Percentiles rank a stretch among this genome's conserved stretches.
These are phyloP conservation scores for Corbicula japonica DNA, from an alignment of 2,888 invertebrate species.

Conservation along the genomic window DNA sequence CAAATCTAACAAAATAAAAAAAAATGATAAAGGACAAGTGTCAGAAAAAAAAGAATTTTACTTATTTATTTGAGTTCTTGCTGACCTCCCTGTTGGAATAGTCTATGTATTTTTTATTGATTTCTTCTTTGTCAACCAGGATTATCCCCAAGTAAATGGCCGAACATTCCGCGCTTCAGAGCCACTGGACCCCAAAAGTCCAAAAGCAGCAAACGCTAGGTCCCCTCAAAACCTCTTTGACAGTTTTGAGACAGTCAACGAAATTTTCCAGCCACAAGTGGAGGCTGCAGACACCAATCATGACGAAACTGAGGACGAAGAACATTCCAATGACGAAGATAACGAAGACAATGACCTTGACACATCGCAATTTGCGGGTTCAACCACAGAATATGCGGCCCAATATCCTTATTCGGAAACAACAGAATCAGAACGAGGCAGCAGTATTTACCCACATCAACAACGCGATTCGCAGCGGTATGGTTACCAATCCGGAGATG, in stretches of 20 bases:
- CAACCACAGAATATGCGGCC: conserved; percentile 20
- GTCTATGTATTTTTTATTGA: no score
- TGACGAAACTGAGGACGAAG: not conserved
- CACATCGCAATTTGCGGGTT: not conserved
- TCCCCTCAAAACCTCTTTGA: conserved; percentile 27
- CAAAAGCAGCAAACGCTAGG: not conserved
- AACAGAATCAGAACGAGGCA: not conserved
- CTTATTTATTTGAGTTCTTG: no score
- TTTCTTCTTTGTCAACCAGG: no score
- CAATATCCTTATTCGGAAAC: conserved; percentile 48
- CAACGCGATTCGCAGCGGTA: not conserved
- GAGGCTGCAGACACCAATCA: conserved; percentile 30
- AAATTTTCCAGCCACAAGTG: conserved; percentile 53
- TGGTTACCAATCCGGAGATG: conserved; percentile 15
- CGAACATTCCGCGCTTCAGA: conserved; percentile 59
- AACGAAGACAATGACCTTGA: not conserved
- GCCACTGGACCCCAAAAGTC: conserved; percentile 46
- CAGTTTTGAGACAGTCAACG: conserved; percentile 51
- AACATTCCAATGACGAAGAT: conserved; percentile 1
- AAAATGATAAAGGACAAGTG: no score
- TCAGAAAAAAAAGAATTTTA: no score
- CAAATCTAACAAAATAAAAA: no score
- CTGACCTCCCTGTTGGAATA: no score
- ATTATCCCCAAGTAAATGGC: conserved; percentile 42
- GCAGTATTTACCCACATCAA: not conserved